Evolutionary conservation across 2,888 invertebrate species (phyloP).

Genomic region (Leuctra nigra): DNA sequence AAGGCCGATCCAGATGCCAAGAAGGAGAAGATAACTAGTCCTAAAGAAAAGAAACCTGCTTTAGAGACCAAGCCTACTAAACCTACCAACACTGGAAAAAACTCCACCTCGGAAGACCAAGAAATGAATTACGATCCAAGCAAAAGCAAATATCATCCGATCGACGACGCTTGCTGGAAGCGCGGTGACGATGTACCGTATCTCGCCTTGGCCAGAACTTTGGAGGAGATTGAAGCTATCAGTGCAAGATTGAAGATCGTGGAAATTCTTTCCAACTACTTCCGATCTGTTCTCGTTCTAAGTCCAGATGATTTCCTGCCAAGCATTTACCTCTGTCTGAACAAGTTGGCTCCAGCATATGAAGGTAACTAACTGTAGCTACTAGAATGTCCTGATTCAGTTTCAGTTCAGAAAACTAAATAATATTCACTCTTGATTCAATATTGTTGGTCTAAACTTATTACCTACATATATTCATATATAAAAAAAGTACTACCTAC

Average conservation of each 20-base stretch:
- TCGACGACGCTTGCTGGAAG: conserved; percentile 77
- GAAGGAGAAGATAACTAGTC: conserved; percentile 5
- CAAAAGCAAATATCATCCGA: conserved; percentile 69
- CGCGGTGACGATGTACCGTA: conserved; percentile 78
- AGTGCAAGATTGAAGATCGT: conserved; percentile 84
- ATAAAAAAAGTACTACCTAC: no score
- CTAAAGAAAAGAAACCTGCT: conserved; percentile 29
- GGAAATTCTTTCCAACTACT: conserved; percentile 85
- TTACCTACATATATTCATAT: no score
- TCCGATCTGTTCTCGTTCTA: conserved; percentile 81
- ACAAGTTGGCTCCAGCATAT: conserved; percentile 92
- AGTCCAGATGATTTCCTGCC: conserved; percentile 85
- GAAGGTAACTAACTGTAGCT: conserved; percentile 71
- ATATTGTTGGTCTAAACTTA: no score
- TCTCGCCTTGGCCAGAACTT: conserved; percentile 80
- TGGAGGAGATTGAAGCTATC: conserved; percentile 82
- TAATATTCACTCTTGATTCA: no score
- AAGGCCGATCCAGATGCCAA: conserved; percentile 23
- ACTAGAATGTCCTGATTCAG: no score
- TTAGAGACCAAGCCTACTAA: conserved; percentile 26
- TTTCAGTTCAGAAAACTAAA: no score
- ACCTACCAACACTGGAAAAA: conserved; percentile 26
- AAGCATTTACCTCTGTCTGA: conserved; percentile 91
- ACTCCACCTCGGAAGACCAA: conserved; percentile 27
- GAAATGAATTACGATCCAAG: conserved; percentile 60